Evolutionary conservation across 2,888 invertebrate genomes (phyloP).

Genomic region (Belgica antarctica): DNA sequence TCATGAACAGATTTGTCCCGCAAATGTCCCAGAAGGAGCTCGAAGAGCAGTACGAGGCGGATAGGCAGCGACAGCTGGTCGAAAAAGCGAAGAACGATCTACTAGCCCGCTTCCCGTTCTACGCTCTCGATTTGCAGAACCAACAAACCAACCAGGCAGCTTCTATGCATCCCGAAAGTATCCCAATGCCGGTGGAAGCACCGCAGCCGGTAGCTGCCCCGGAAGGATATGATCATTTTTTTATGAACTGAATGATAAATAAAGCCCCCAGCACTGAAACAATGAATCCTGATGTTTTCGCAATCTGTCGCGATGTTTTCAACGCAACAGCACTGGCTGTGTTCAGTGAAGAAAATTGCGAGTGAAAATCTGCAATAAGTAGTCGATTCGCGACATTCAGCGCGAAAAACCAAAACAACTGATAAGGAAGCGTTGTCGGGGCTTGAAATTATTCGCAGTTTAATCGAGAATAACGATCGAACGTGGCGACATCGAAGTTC

Average conservation of each 20-base stretch:
- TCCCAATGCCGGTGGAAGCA: conserved; percentile 2
- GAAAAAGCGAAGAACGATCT: conserved; percentile 37
- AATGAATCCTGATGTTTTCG: too few species aligned
- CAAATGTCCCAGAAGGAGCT: background rate
- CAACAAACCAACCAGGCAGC: background rate
- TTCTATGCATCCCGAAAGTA: background rate
- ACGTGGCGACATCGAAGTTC: too few species aligned
- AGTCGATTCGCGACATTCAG: too few species aligned
- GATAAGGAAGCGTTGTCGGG: too few species aligned
- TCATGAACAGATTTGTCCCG: background rate
- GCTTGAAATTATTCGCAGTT: too few species aligned
- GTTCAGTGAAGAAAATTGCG: conserved; percentile 3
- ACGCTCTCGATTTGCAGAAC: conserved; percentile 14
- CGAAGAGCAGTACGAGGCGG: conserved; percentile 2
- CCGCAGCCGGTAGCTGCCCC: background rate
- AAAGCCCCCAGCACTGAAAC: too few species aligned
- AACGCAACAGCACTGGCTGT: conserved; percentile 23
- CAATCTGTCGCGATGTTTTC: too few species aligned
- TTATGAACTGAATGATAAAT: too few species aligned
- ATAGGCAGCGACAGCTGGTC: conserved; percentile 13
- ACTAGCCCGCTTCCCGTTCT: conserved; percentile 33
- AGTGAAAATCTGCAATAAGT: too few species aligned
- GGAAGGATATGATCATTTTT: background rate
- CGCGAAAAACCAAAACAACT: too few species aligned
- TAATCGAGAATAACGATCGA: too few species aligned